Evolutionary conservation across 2,888 invertebrate species (phyloP), one percentile per base, ranked within the genome.

Genomic region (Drosophila silvestris): DNA sequence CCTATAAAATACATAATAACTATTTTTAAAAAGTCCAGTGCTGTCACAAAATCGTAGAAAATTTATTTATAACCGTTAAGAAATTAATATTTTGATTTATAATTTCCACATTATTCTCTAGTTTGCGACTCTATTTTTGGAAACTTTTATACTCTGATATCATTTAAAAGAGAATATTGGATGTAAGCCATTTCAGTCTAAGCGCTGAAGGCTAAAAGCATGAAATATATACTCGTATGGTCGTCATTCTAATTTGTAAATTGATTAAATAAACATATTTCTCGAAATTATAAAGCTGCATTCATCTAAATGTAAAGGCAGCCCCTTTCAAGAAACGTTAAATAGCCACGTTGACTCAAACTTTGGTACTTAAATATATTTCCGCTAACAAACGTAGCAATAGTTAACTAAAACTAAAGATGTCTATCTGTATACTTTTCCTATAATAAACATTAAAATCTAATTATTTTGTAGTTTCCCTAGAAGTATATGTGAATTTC

Each of bases 401-500:
- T n/a, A 47, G 22, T 7, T 22, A 1, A 22, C 47, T 47, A 47
- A 26, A 14, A 7, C 47, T 47, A 14, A 22, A 16, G 39, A 35
- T 35, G 16, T 35, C 5, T 16, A 39, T 39, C 19, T 19, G 39
- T 39, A 4, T 19, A 39, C 19, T 5, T 10, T 39, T 39, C 39
- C 19, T 19, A 9, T 19, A 19, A 9, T 35, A 16, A 26, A 16
- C 47, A 26, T 26, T 47, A 9, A 47, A 26, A 26, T 26, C 26
- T 16, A 26, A 26, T 26, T 47, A 16, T 47, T 47, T 47, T 16
- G 47, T 16, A 16, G 26, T 28, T 47, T 16, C 47, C 47, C 16
- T 16, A 26, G 26, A 47, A 26, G 26, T 47, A 47, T 9, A 9
- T 57, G 58, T 51, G 51, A 41, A 67, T 35, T 57, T 69, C 69